Base-by-base conservation (phyloP, 2,888 invertebrate species). In the Eristalis intricaria region DNA sequence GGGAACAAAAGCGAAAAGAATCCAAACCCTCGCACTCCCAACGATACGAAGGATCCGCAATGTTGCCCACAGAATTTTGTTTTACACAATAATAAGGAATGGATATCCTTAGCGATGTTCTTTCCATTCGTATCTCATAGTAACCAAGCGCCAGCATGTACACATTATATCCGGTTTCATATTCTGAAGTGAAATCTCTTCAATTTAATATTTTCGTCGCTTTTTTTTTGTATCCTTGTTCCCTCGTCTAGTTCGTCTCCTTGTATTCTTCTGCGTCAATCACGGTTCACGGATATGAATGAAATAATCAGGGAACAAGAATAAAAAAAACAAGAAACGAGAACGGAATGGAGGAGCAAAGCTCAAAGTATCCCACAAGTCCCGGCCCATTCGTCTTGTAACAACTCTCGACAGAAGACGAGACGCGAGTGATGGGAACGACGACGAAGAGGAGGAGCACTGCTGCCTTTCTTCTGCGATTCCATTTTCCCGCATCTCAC, bases 1-100 rank as follows among this genome's bases (percentile, higher is more conserved):
- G 19, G n/a, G 32, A 35, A 60, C 19, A 22, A 81, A 64, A 23
- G 15, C 56, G 61, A 29, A 56, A 4, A 32, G 43, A 65, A 32
- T 40, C 3, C 26, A 43, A 76, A 80, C 56, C 71, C 26, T 77
- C 63, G 71, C 13, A 50, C n/a, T 8, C 73, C 69, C 38, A 60
- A 65, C 15, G 78, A 77, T 74, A 69, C 82, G 77, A 82, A 69
- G 78, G 73, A 78, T 74, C 74, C 63, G 26, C 65, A 76, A 73
- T 70, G 63, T 80, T 80, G 58, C 70, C 78, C 78, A 78, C 66
- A 64, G 50, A 82, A 78, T 74, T 77, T 56, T 76, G 56, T 75
- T 80, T 74, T 66, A 70, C 50, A 50, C n/a, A 50, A 19, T 65
- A 74, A 56, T 32, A 70, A 85, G 60, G 69, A 74, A 63, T 58